Conservation (phyloP, 2,888 invertebrate species). For the Athalia rosae region DNA sequence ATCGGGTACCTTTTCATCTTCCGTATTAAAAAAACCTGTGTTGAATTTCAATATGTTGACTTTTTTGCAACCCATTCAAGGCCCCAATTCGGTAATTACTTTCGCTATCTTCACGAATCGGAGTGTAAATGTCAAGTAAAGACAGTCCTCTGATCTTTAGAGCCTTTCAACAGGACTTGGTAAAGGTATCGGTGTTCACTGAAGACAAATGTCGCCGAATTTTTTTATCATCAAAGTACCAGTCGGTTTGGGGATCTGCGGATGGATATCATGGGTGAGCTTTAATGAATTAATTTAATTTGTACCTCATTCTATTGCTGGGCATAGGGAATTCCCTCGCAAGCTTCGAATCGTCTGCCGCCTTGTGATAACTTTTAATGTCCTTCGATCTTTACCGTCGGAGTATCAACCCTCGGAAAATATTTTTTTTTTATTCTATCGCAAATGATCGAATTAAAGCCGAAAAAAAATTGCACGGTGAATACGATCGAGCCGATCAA, state of each 20-base stretch:
- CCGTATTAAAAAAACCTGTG: conserved; percentile 84
- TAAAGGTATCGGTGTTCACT: conserved; percentile 60
- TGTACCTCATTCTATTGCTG: neutral
- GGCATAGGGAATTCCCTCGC: conserved; percentile 23
- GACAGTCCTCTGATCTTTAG: conserved; percentile 66
- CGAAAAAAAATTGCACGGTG: too few species aligned
- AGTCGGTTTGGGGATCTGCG: conserved; percentile 51
- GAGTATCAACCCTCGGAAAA: neutral
- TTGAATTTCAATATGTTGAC: neutral
- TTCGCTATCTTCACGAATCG: conserved; percentile 50
- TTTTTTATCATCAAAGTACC: conserved; percentile 64
- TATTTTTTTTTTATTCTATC: too few species aligned
- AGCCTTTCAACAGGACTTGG: conserved; percentile 56
- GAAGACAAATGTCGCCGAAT: conserved; percentile 61
- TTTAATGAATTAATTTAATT: neutral
- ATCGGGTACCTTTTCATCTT: conserved; percentile 81
- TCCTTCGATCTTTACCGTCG: neutral
- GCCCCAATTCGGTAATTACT: conserved; percentile 80
- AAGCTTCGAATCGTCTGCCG: conserved; percentile 19
- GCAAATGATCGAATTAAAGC: too few species aligned
- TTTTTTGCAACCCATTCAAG: conserved; percentile 72
- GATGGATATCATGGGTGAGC: neutral
- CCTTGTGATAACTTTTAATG: neutral
- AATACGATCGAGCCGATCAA: too few species aligned
- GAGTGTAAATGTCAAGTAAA: conserved; percentile 66